Percentiles rank a stretch among this genome's conserved stretches.
Conservation (phyloP, 2,797 vertebrate species). For the Chelmon rostratus region DNA sequence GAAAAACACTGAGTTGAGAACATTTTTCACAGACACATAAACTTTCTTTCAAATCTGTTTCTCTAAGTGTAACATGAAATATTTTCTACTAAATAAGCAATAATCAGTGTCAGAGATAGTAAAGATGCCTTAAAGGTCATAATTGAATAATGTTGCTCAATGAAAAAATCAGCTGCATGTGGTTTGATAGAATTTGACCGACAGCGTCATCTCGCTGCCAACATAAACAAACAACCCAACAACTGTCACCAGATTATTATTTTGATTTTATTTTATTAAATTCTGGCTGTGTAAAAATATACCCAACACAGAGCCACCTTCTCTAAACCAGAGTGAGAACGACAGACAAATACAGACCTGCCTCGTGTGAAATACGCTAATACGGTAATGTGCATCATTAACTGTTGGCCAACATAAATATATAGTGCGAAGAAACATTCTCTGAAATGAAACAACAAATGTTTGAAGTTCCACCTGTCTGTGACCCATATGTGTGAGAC, state of each 20-base stretch:
- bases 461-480: constrained; percentile 48
- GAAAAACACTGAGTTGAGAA: not conserved
- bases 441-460: not conserved
- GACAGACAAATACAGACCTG: not conserved
- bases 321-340: not conserved
- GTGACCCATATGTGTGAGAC: constrained; percentile 32
- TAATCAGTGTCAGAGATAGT: not conserved
- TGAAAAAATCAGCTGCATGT: not conserved
- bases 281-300: not conserved
- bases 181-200: constrained; percentile 23
- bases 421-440: not conserved
- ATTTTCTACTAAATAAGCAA: not conserved
- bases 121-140: not conserved
- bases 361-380: not conserved
- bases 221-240: constrained; percentile 23
- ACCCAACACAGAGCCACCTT: not conserved
- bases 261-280: constrained; percentile 1
- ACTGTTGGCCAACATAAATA: not conserved
- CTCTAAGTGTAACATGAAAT: not conserved
- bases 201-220: constrained; percentile 15
- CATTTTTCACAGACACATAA: not conserved
- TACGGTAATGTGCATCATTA: not conserved
- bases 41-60: not conserved
- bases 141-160: not conserved
- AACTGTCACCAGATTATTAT: constrained; percentile 18